Evolutionary conservation across 2,888 invertebrate species (phyloP).

Genomic region (Meiosimyza decipiens): DNA sequence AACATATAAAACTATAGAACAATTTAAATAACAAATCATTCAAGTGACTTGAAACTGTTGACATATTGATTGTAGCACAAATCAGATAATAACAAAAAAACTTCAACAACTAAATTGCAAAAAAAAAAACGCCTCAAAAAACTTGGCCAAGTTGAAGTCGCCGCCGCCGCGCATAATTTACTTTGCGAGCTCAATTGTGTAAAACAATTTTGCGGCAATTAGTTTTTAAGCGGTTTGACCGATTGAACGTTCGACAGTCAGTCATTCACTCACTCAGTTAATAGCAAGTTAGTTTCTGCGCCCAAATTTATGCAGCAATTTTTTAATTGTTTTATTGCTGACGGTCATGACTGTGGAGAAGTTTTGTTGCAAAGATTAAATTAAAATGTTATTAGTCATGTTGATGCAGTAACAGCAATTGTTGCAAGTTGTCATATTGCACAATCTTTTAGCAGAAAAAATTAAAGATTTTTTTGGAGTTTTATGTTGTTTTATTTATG

Average conservation of each 20-base stretch:
- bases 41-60: constrained; percentile 1
- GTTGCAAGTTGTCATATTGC: constrained; percentile 8
- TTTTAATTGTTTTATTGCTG: constrained; percentile 48
- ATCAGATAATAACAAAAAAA: neutral
- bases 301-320: constrained; percentile 44
- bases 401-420: neutral
- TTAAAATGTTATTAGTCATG: neutral
- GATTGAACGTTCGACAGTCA: too few species aligned
- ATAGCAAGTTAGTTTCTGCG: neutral
- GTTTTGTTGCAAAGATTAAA: constrained; percentile 22
- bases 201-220: constrained; percentile 12
- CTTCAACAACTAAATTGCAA: neutral
- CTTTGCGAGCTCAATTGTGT: constrained; percentile 8
- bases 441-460: neutral
- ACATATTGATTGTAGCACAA: constrained; percentile 9
- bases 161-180: too few species aligned
- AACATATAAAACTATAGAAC: neutral
- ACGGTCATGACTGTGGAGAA: constrained; percentile 46
- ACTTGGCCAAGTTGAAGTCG: neutral
- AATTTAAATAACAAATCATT: neutral
- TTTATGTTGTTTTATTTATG: neutral
- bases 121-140: neutral
- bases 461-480: neutral
- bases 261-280: too few species aligned
- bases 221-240: neutral